Evolutionary conservation across 2,797 vertebrate genomes (phyloP).

Genomic region (Eupleurogrammus muticus): DNA sequence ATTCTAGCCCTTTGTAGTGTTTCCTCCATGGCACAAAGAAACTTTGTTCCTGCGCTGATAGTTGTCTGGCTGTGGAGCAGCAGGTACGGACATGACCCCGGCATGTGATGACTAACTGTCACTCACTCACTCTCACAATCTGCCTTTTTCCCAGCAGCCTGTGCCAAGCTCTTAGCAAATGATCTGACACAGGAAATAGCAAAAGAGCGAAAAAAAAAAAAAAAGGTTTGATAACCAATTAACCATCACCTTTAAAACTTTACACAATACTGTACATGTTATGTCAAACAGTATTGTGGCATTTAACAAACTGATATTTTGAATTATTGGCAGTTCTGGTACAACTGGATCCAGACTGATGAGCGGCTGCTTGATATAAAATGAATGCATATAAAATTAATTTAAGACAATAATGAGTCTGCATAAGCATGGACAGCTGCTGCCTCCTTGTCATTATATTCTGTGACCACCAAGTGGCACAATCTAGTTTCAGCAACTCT

Average conservation of each 20-base stretch:
- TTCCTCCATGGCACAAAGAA: background rate
- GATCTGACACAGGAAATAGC: conserved; percentile 1
- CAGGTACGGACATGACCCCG: conserved; percentile 43
- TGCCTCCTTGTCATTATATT: conserved; percentile 20
- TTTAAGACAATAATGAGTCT: background rate
- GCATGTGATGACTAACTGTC: conserved; percentile 44
- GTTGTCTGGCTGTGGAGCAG: conserved; percentile 34
- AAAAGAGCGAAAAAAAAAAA: too few relatives aligned
- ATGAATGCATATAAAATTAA: background rate
- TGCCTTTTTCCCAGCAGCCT: background rate
- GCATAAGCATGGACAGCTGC: background rate
- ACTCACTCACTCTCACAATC: conserved; percentile 12
- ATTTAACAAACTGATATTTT: background rate
- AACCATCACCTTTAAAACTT: conserved; percentile 2
- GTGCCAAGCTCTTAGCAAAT: conserved; percentile 12
- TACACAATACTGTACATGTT: background rate
- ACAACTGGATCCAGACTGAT: background rate
- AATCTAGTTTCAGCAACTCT: conserved; percentile 5
- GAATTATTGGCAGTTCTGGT: background rate
- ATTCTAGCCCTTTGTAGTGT: background rate
- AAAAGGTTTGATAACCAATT: background rate
- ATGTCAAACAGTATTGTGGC: background rate
- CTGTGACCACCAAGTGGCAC: conserved; percentile 54
- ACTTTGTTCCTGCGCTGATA: conserved; percentile 19
- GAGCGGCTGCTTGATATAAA: background rate